phyloP scores from a whole-genome alignment of 2,888 invertebrate species.

The Odontocolon sp. region DNA sequence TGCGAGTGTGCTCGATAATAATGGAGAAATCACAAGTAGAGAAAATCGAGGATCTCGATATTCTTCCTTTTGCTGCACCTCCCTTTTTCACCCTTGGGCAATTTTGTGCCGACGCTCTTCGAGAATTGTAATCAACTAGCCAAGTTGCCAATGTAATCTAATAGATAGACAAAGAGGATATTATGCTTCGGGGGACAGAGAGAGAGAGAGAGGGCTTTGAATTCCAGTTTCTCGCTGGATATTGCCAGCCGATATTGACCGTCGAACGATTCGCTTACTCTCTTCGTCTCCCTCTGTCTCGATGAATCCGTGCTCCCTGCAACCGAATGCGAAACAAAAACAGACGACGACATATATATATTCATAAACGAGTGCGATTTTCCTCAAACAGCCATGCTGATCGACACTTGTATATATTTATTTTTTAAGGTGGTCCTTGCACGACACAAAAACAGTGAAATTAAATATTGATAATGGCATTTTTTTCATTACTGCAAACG shows the following conservation, averaged over 20 bases:
- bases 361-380: no score
- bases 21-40: conserved; percentile 7
- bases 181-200: conserved; percentile 18
- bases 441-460: conserved; percentile 15
- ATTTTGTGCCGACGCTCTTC: conserved; percentile 8
- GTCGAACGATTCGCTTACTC: conserved; percentile 40
- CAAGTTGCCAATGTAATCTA: conserved; percentile 44
- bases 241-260: conserved; percentile 51
- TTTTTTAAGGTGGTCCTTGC: no score
- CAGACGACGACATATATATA: conserved; percentile 12
- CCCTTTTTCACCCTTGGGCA: neutral
- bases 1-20: conserved; percentile 3
- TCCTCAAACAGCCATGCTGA: no score
- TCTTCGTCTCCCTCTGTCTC: conserved; percentile 10
- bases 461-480: no score
- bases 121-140: conserved; percentile 34
- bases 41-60: neutral
- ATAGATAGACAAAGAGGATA: conserved; percentile 43
- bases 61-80: neutral
- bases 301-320: conserved; percentile 15
- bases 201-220: no score
- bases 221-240: conserved; percentile 33
- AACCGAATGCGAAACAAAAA: conserved; percentile 41
- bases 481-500: no score
- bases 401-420: no score